Conservation (phyloP, 2,797 vertebrate species). For the Xenops minutus region DNA sequence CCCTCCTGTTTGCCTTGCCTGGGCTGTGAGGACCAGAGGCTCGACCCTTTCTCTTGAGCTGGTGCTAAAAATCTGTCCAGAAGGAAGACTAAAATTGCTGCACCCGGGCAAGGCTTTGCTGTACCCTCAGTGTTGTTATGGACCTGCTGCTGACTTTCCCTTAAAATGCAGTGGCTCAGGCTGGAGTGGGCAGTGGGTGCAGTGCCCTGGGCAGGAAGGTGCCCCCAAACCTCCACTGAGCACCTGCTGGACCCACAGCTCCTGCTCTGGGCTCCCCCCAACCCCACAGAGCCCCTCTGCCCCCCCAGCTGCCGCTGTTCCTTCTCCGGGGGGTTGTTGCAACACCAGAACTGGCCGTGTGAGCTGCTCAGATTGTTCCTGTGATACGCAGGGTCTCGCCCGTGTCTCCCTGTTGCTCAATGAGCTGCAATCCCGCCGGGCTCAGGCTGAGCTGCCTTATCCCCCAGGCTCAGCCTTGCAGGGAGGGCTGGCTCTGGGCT, state of each 20-base stretch:
- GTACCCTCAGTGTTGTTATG: too few species aligned
- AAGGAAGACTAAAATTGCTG: not conserved
- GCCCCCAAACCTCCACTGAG: not conserved
- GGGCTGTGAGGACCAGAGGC: not conserved
- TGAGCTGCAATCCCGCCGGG: accelerated
- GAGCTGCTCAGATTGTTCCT: not conserved
- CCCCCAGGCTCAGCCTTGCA: not conserved
- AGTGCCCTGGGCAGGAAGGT: not conserved
- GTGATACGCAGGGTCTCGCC: not conserved
- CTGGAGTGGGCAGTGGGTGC: not conserved
- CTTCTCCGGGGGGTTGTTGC: not conserved
- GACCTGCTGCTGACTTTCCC: not conserved
- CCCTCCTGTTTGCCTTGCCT: not conserved
- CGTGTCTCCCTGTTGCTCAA: not conserved
- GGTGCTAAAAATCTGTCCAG: not conserved
- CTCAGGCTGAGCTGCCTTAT: not conserved
- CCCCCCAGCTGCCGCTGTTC: not conserved
- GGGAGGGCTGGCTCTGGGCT: not conserved
- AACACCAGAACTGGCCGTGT: not conserved
- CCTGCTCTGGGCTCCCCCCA: not conserved
- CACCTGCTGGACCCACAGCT: not conserved
- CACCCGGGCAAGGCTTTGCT: not conserved
- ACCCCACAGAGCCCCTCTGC: not conserved
- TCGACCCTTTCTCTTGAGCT: not conserved
- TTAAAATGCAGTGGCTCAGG: not conserved